Evolutionary conservation across 2,113 vertebrate species (phyloP).

Genomic region (Trichechus manatus): DNA sequence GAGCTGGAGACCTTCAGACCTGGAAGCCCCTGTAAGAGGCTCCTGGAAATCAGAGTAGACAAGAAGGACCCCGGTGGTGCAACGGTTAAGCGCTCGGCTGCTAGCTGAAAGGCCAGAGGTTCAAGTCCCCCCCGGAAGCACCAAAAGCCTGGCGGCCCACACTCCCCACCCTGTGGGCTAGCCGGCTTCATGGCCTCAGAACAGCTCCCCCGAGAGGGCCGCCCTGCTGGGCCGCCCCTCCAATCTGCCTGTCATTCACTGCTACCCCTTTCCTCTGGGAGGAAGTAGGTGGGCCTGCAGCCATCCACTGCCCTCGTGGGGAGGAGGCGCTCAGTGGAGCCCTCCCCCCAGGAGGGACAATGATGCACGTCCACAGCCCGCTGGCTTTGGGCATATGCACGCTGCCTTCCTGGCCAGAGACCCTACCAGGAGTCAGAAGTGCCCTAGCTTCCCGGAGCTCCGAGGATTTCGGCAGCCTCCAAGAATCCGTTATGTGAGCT

Average conservation of each 20-base stretch:
- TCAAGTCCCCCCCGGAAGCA: no score
- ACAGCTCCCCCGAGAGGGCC: accelerated
- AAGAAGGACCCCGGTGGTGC: no score
- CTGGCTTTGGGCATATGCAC: not conserved
- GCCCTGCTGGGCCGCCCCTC: not conserved
- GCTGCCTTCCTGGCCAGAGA: no score
- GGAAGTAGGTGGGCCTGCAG: not conserved
- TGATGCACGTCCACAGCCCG: no score
- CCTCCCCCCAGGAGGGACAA: accelerated
- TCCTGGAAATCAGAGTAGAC: not conserved
- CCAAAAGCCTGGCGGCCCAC: not conserved
- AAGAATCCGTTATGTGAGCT: not conserved
- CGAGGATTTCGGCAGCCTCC: not conserved
- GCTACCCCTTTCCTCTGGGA: not conserved
- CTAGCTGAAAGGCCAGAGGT: no score
- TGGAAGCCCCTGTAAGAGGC: not conserved
- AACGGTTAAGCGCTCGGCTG: no score
- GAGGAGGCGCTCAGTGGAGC: not conserved
- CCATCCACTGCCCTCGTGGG: no score
- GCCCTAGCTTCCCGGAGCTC: not conserved
- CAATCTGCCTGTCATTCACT: accelerated
- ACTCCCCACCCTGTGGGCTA: accelerated
- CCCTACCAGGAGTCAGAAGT: not conserved
- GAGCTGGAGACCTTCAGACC: not conserved
- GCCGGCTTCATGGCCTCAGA: not conserved